These are phyloP conservation scores for Leptodactylus fallax DNA, from an alignment of 2,797 vertebrate genomes.

Conservation along the genomic window DNA sequence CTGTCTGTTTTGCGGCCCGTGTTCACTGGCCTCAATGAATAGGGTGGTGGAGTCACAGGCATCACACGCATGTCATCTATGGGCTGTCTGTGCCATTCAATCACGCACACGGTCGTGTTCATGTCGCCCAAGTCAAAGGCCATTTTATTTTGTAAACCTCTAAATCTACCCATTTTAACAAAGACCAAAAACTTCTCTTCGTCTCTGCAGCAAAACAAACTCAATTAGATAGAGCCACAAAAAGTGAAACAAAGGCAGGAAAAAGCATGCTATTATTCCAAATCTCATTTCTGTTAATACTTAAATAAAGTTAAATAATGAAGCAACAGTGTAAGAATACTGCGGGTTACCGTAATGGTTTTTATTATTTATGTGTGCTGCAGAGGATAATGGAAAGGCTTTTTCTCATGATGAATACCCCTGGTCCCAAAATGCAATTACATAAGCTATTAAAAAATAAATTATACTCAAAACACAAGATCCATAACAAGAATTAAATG, in stretches of 20 bases:
- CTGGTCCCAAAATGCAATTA: conserved; percentile 68
- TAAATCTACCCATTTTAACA: background rate
- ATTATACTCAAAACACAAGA: conserved; percentile 66
- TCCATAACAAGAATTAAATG: conserved; percentile 69
- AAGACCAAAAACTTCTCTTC: background rate
- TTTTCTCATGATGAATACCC: conserved; percentile 71
- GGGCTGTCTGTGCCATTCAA: no score
- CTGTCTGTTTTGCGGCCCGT: no score
- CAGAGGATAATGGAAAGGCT: conserved; percentile 71
- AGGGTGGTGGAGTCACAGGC: no score
- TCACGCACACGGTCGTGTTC: no score
- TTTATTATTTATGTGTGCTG: conserved; percentile 72
- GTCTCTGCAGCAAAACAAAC: conserved; percentile 31
- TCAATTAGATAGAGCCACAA: conserved; percentile 43
- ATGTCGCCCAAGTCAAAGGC: no score
- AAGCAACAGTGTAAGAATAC: conserved; percentile 62
- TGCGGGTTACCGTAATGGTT: conserved; percentile 64
- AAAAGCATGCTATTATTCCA: conserved; percentile 58
- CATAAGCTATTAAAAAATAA: conserved; percentile 69
- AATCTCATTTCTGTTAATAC: conserved; percentile 63
- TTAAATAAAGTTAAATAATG: conserved; percentile 65
- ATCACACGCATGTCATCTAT: no score
- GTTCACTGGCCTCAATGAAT: no score
- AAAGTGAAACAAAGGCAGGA: conserved; percentile 45
- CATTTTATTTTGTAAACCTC: background rate